phyloP scores from a whole-genome alignment of 2,113 vertebrate genomes.

The Paracyprichromis sp. region DNA sequence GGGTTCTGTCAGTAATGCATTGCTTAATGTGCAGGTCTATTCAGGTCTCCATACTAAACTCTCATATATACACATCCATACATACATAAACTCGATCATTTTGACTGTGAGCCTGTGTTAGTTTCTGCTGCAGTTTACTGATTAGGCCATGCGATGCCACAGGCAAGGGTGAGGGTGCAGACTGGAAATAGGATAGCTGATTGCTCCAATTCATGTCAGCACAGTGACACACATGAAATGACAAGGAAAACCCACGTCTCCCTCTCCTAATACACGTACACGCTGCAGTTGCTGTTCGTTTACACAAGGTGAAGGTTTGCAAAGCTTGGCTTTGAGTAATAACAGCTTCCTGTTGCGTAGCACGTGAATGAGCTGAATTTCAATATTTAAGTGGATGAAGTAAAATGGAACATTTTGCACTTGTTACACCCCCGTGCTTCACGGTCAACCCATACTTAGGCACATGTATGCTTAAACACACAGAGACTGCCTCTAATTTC shows the following conservation, averaged over 20 bases:
- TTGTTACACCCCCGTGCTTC: slow-evolving; percentile 8
- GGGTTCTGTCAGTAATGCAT: neutral
- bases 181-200: slow-evolving; percentile 36
- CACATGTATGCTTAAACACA: neutral
- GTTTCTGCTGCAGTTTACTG: neutral
- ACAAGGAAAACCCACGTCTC: neutral
- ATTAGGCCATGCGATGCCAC: slow-evolving; percentile 19
- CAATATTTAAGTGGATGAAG: neutral
- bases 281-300: neutral
- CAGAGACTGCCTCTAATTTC: slow-evolving; percentile 13
- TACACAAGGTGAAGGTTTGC: neutral
- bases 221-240: slow-evolving; percentile 20
- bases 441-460: neutral
- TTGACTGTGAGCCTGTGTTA: neutral
- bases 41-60: neutral
- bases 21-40: neutral
- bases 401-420: slow-evolving; percentile 4
- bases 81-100: neutral
- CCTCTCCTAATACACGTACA: neutral
- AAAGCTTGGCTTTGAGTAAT: neutral
- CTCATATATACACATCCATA: neutral
- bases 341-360: neutral
- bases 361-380: neutral
- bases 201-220: slow-evolving; percentile 22
- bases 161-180: slow-evolving; percentile 20